Conservation (phyloP, 2,113 vertebrate species). For the Maylandia zebra region DNA sequence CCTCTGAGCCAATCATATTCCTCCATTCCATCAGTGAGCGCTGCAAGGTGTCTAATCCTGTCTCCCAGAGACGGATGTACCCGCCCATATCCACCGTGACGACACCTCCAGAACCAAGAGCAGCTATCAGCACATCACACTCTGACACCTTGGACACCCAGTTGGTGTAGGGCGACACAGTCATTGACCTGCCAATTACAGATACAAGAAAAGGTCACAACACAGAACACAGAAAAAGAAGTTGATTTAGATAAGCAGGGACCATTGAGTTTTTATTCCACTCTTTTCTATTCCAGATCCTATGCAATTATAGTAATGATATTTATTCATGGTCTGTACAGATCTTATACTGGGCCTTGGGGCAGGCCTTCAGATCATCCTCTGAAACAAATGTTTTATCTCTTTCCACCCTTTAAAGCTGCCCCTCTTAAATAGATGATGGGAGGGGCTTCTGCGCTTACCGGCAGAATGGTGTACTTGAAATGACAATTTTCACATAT, state of each 20-base stretch:
- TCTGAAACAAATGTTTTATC: background rate
- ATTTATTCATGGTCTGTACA: background rate
- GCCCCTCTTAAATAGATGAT: background rate
- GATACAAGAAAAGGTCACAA: background rate
- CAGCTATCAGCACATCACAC: conserved; percentile 78
- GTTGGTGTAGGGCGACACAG: conserved; percentile 82
- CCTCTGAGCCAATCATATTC: conserved; percentile 88
- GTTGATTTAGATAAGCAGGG: background rate
- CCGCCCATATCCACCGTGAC: conserved; percentile 92
- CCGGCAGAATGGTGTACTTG: background rate
- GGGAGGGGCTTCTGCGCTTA: background rate
- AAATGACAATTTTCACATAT: background rate
- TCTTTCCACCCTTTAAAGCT: background rate
- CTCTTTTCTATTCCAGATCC: background rate
- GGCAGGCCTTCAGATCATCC: background rate
- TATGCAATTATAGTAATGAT: background rate
- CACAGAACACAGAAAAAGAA: background rate
- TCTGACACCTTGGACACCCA: conserved; percentile 90
- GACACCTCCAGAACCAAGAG: conserved; percentile 75
- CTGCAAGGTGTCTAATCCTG: conserved; percentile 81
- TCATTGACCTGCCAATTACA: conserved; percentile 68
- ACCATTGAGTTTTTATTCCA: background rate
- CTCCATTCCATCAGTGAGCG: conserved; percentile 90
- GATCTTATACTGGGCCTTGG: background rate
- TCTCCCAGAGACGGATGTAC: conserved; percentile 87